Base-by-base conservation (phyloP, 64 coral and sea anemone genomes). In the Acropora tenuis region DNA sequence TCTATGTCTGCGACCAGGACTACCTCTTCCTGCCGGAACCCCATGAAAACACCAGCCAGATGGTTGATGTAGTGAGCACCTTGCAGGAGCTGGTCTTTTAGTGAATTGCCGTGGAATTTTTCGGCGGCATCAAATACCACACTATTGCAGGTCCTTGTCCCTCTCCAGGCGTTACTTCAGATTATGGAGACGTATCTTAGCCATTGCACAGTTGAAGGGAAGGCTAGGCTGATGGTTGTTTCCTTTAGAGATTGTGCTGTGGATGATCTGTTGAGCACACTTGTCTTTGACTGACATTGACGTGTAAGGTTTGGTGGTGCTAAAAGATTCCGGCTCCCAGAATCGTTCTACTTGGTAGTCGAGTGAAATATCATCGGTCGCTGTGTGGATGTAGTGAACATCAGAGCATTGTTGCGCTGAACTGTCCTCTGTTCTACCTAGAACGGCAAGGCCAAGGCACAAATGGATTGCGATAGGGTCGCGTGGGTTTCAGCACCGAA, bases 281-380 rank as follows among this genome's bases (percentile, higher is more conserved):
- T 50, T 83, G 30, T 30, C 30, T 30, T 30, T 30, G 30, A 30
- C 30, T 30, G 30, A 30, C 30, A 30, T 30, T 30, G 30, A 30
- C 30, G 30, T 30, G 30, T 30, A 30, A 30, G 30, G 30, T 30
- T 30, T 30, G 30, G 30, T 89, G 1, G 48, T 77, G 3, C 86
- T 73, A 20, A 76, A 50, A n/a, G 69, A 88, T 50, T 74, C 89
- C 48, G 68, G 19, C 13, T 90, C 79, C 89, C 89, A 90, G 68
- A 90, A 90, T 1, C 47, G 48, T 80, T 90, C 89, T 44, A 90
- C 19, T 82, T 90, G 89, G 1, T 80, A 6, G 77, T 90, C 13
- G 19, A 90, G 30, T 30, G 30, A 30, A 30, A 30, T 30, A 30
- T 30, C 30, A 30, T 30, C 30, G 30, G 30, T 30, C 30, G 30